Percentiles rank a stretch among this genome's conserved stretches.
Conservation (phyloP, 2,797 vertebrate genomes). For the Oreochromis mossambicus region DNA sequence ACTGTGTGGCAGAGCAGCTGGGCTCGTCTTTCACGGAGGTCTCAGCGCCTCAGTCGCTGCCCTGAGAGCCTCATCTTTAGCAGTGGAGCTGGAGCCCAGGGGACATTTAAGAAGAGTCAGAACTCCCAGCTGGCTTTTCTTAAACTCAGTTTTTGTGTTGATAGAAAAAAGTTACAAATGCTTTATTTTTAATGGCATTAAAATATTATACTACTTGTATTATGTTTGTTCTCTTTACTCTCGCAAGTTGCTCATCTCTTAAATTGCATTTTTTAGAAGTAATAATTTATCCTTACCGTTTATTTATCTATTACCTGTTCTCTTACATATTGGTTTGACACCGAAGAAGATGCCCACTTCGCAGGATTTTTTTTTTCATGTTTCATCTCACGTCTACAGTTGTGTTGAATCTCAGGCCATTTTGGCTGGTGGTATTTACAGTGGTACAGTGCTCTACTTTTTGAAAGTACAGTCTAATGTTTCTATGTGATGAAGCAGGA, state of each 20-base stretch:
- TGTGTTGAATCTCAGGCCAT: not conserved
- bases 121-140: not conserved
- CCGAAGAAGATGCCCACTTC: not conserved
- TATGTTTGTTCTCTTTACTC: not conserved
- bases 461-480: not conserved
- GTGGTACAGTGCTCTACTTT: not conserved
- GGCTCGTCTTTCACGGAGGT: conserved; percentile 21
- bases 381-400: not conserved
- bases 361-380: not conserved
- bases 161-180: too few relatives aligned
- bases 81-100: not conserved
- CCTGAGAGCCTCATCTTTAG: not conserved
- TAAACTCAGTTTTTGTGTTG: not conserved
- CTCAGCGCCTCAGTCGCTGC: not conserved
- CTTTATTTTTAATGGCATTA: not conserved
- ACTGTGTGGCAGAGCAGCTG: not conserved
- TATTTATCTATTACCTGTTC: not conserved
- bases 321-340: not conserved
- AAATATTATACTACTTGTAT: not conserved
- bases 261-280: not conserved
- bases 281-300: not conserved
- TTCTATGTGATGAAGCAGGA: conserved; percentile 15
- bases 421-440: not conserved
- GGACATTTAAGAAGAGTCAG: not conserved
- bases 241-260: accelerated